Base-by-base conservation (phyloP, 2,888 invertebrate genomes). In the Abrostola triplasia region DNA sequence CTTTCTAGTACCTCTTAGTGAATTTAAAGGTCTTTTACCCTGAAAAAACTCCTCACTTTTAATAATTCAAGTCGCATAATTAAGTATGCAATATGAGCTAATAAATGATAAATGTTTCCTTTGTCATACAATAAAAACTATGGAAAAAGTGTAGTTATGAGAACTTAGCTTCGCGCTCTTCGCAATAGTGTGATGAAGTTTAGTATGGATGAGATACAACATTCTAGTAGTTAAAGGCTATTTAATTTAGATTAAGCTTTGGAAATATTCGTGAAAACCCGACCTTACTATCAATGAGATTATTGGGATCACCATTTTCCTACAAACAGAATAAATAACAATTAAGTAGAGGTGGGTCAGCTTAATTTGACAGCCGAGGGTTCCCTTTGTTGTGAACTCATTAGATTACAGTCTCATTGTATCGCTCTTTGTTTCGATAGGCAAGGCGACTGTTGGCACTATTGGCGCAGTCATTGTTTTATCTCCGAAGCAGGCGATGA, bases 341-440 rank as follows among this genome's bases (percentile, higher is more conserved):
- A 72, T 72, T 58, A 50, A 59, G 58, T 61, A 54, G 65, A 58
- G 67, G 62, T 65, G 36, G 69, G 73, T 73, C 68, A 69, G 66
- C 59, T 65, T 73, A 75, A 75, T 75, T 76, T 77, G 77, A 77
- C 77, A 63, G 68, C 47, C 52, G 73, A 47, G 61, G 61, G 62
- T 42, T 51, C 36, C 53, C 77, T 69, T 77, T 74, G 71, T 70
- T 60, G 50, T 36, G 36, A 42, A 57, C 59, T 74, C 73, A 73
- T 74, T 76, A 73, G 59, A 53, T 52, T 62, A 57, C 64, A 53
- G 61, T 49, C 56, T 63, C 48, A 37, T 48, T 44, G 51, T 62
- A 70, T 56, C 56, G 66, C 60, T 62, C 64, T 59, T 55, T 72
- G 37, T 41, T 36, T 40, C 47, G 47, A 47, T 53, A 48, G 49